These are phyloP conservation scores for Pseudochromis fuscus DNA, from an alignment of 2,797 vertebrate species.

Conservation along the genomic window DNA sequence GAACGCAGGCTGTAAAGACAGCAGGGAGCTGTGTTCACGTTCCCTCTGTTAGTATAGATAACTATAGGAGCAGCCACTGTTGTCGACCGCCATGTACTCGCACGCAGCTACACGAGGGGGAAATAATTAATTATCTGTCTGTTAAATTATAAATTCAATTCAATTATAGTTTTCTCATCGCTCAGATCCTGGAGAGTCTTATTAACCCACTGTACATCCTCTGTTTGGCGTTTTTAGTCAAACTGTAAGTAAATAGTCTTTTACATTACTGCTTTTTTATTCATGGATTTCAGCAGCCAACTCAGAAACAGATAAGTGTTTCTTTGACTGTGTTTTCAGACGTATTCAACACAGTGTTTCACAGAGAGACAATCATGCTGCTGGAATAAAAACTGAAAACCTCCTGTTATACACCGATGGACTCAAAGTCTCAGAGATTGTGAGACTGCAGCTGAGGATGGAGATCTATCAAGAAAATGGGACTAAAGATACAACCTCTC, in stretches of 20 bases:
- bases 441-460: no score
- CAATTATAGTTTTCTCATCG: slow-evolving; percentile 41
- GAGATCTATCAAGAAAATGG: no score
- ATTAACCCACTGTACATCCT: no score
- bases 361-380: background rate
- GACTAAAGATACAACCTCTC: no score
- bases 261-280: background rate
- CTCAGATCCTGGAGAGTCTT: no score
- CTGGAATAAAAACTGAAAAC: background rate
- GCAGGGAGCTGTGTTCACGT: slow-evolving; percentile 36
- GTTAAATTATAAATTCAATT: slow-evolving; percentile 62
- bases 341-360: background rate
- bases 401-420: no score
- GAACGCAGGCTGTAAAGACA: slow-evolving; percentile 38
- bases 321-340: background rate
- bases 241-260: background rate
- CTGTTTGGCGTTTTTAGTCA: background rate
- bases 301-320: slow-evolving; percentile 1
- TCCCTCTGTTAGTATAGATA: slow-evolving; percentile 45
- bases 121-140: slow-evolving; percentile 62
- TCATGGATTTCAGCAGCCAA: background rate
- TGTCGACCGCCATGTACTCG: slow-evolving; percentile 58
- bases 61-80: slow-evolving; percentile 54
- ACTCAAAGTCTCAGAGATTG: no score
- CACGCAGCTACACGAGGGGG: slow-evolving; percentile 47